Base-by-base conservation (phyloP, 1,140 invertebrate species). In the Rhizoglyphus robini region DNA sequence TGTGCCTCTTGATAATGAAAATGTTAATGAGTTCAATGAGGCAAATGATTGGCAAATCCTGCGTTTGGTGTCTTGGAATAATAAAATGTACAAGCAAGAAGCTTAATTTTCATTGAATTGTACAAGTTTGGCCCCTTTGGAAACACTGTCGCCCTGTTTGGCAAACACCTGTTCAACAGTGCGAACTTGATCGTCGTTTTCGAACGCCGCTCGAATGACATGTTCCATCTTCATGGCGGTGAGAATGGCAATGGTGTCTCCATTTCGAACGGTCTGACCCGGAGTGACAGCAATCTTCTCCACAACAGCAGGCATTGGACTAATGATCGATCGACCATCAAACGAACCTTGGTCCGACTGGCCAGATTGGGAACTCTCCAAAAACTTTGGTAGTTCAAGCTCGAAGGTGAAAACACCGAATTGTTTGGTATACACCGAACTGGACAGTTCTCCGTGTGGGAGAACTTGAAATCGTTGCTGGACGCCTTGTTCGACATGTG, bases 141-240 rank as follows among this genome's bases (percentile, higher is more conserved):
- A 75, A 8, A 96, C 86, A 69, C 84, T 90, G 65, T 92, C 87
- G 4, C 92, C 92, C 67, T 81, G 76, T 64, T 84, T 82, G 71
- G 83, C 85, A 0, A 83, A 77, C 46, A 96, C 77, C 2, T 83
- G 82, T 57, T 86, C 82, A 13, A 97, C 81, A 3, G 79, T 81
- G 31, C 58, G 15, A 34, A 11, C 30, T 2, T 13, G 3, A 23
- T 30, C 1, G 15, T 60, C 27, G 38, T 87, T 90, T 73, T 85
- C 81, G 30, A 81, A 79, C 11, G 84, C 83, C 4, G 92, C 88
- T 71, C 86, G 85, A 3, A 96, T 84, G 1, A 93, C 83, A 76
- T 94, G 86, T 83, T 99, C 96, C 96, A 99, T 99, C 81, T 99
- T 99, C 96, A 99, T 99, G 8, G 96, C 96, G 66, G 94, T 90